These are phyloP conservation scores for Cygnus buccinator DNA, from an alignment of 2,113 vertebrate species.

Conservation along the genomic window DNA sequence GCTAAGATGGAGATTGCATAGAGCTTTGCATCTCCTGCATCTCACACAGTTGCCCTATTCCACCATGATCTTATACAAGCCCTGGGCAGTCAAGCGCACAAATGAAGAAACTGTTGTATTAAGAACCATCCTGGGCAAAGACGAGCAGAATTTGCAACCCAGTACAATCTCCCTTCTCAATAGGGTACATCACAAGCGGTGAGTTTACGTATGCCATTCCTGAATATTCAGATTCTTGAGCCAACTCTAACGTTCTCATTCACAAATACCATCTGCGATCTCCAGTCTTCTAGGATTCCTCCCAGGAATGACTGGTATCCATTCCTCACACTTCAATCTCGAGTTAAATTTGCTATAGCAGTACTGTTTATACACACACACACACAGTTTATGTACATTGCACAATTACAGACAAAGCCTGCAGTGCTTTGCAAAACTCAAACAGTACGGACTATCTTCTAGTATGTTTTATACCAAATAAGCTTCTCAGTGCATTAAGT, in stretches of 20 bases:
- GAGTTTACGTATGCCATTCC: rapidly evolving
- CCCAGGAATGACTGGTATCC: neutral
- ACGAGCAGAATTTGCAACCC: neutral
- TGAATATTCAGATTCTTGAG: neutral
- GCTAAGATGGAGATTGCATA: neutral
- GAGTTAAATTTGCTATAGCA: neutral
- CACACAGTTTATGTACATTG: neutral
- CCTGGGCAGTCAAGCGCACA: neutral
- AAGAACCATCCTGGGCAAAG: neutral
- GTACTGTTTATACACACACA: neutral
- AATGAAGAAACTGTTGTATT: neutral
- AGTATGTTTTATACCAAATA: neutral
- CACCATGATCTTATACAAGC: neutral
- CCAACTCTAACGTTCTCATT: neutral
- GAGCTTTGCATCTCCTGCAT: neutral
- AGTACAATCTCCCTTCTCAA: neutral
- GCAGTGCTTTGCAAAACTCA: neutral
- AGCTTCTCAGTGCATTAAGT: neutral
- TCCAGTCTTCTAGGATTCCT: neutral
- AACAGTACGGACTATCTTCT: neutral
- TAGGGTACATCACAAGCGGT: neutral
- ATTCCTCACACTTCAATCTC: neutral
- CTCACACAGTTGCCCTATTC: neutral
- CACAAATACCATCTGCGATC: neutral
- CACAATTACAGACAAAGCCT: neutral